phyloP scores from a whole-genome alignment of 2,797 vertebrate genomes.

The Trichosurus vulpecula region DNA sequence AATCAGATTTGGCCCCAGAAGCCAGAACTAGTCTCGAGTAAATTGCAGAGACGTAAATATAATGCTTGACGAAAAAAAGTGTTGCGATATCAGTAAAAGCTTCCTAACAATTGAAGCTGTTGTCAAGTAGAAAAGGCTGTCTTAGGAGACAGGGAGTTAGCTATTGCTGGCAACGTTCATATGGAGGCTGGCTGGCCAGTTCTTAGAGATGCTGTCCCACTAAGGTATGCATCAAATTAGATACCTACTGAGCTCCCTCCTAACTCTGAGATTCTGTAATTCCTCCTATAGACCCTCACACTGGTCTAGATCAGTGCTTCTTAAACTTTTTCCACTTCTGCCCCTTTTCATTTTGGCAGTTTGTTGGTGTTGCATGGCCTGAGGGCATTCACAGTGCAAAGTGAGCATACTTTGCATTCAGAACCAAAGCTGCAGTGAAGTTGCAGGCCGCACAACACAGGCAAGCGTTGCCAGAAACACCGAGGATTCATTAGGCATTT shows the following conservation, averaged over 20 bases:
- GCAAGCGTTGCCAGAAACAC: too few relatives aligned
- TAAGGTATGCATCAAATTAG: not conserved
- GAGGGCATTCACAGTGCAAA: too few relatives aligned
- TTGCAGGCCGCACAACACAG: too few relatives aligned
- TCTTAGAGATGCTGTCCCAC: not conserved
- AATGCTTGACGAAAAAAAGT: not conserved
- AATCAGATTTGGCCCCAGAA: not conserved
- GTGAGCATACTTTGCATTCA: too few relatives aligned
- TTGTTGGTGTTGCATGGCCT: too few relatives aligned
- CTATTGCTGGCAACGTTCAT: not conserved
- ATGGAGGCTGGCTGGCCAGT: not conserved
- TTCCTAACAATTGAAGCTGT: not conserved
- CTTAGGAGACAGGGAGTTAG: not conserved
- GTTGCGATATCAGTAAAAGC: not conserved
- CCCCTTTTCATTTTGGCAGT: too few relatives aligned
- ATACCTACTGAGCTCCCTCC: not conserved
- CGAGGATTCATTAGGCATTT: too few relatives aligned
- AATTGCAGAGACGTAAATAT: not conserved
- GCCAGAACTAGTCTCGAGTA: not conserved
- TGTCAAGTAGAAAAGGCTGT: not conserved
- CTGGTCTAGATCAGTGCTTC: not conserved
- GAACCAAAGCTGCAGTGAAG: too few relatives aligned
- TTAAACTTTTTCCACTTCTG: too few relatives aligned
- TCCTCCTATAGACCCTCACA: not conserved
- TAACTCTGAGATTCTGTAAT: not conserved